Percentiles rank a stretch among this genome's conserved stretches.
These are phyloP conservation scores for Scaptomyza reducta DNA, from an alignment of 2,888 invertebrate species.

Conservation along the genomic window DNA sequence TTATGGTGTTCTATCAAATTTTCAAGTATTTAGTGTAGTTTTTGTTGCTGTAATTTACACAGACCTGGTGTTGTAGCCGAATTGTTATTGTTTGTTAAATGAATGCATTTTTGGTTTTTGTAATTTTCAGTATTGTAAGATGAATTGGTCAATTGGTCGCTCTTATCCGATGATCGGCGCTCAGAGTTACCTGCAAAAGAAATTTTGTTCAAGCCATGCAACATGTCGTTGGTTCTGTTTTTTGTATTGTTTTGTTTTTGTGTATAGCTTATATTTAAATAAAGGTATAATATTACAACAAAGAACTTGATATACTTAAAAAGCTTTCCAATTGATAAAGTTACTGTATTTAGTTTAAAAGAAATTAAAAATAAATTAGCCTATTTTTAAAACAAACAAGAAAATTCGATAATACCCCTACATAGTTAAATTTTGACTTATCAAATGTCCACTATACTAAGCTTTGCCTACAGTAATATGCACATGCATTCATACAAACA, in stretches of 20 bases:
- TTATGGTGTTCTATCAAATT: constrained; percentile 42
- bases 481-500: neutral
- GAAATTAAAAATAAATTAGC: neutral
- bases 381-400: neutral
- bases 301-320: constrained; percentile 10
- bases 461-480: neutral
- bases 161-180: constrained; percentile 84
- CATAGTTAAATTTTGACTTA: neutral
- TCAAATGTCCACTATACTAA: neutral
- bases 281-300: constrained; percentile 23
- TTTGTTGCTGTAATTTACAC: constrained; percentile 79
- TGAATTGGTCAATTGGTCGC: constrained; percentile 84
- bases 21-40: constrained; percentile 29
- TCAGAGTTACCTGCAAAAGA: constrained; percentile 84
- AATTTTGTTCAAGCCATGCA: constrained; percentile 84
- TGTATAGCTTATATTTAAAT: constrained; percentile 30
- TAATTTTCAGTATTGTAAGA: constrained; percentile 83
- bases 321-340: too few relatives aligned
- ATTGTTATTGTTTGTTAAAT: constrained; percentile 84
- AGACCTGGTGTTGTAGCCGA: constrained; percentile 85
- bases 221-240: constrained; percentile 59
- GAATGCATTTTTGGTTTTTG: constrained; percentile 84
- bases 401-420: too few relatives aligned
- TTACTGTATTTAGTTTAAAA: too few relatives aligned
- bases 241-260: constrained; percentile 19